These are phyloP conservation scores for Neomorphus geoffroyi DNA, from an alignment of 2,797 vertebrate genomes.

Conservation along the genomic window DNA sequence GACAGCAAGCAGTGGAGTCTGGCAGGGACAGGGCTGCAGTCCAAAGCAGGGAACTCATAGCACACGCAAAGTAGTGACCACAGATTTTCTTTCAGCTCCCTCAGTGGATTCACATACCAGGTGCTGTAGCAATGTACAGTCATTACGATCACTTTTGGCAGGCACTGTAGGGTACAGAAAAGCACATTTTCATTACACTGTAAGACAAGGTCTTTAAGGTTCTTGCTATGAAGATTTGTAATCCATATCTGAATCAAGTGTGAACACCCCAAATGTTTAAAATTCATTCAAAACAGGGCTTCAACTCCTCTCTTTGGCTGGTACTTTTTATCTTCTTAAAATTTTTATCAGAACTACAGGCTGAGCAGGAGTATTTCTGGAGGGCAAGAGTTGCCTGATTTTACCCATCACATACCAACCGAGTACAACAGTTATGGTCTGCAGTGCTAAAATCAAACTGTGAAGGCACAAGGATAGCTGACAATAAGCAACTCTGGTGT, in stretches of 20 bases:
- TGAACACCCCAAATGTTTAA: neutral
- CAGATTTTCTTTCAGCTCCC: neutral
- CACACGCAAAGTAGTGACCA: fast-evolving
- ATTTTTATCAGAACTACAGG: conserved; percentile 42
- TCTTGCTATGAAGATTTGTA: neutral
- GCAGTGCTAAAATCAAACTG: conserved; percentile 52
- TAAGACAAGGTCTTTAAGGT: neutral
- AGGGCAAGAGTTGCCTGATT: conserved; percentile 43
- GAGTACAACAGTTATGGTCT: conserved; percentile 37
- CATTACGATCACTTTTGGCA: neutral
- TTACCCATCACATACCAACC: conserved; percentile 59
- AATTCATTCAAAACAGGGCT: neutral
- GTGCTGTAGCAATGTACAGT: neutral
- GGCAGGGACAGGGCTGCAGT: neutral
- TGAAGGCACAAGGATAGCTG: conserved; percentile 42
- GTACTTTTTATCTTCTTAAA: neutral
- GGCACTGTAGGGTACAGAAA: neutral
- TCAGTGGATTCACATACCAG: neutral
- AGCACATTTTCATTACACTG: neutral
- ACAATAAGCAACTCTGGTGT: neutral
- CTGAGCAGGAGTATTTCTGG: neutral
- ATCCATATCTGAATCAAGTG: neutral
- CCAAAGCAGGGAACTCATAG: neutral
- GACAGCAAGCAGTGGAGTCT: fast-evolving
- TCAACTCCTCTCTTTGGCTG: neutral